Percentiles rank a stretch among this genome's conserved stretches.
Conservation (phyloP, 2,888 invertebrate genomes). For the Phymatocera aterrima region DNA sequence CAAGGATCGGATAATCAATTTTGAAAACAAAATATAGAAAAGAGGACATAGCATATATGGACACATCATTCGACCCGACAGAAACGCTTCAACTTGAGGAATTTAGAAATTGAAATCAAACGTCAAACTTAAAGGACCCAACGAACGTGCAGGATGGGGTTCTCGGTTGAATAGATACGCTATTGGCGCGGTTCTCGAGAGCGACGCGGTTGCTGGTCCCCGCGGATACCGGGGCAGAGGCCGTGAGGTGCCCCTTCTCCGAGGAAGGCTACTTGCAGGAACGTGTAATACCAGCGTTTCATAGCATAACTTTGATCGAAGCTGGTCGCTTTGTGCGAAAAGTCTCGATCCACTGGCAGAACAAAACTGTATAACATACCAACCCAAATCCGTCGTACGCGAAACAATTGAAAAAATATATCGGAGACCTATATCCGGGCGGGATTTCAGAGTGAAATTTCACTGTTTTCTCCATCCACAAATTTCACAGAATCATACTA, state of each 20-base stretch:
- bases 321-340: background rate
- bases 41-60: no score
- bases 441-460: slow-evolving; percentile 22
- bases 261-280: slow-evolving; percentile 32
- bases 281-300: background rate
- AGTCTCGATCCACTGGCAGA: background rate
- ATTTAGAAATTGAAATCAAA: background rate
- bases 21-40: no score
- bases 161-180: slow-evolving; percentile 22
- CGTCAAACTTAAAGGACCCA: background rate
- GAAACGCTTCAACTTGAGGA: no score
- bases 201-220: slow-evolving; percentile 12
- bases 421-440: background rate
- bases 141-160: slow-evolving; percentile 16
- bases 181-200: slow-evolving; percentile 37
- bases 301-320: background rate
- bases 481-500: slow-evolving; percentile 23
- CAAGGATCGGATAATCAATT: no score
- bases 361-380: background rate
- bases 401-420: background rate
- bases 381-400: background rate
- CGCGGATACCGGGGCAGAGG: slow-evolving; percentile 39
- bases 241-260: slow-evolving; percentile 43
- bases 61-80: no score
- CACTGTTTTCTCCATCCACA: slow-evolving; percentile 5